A percentile compares a stretch with the other conserved stretches of the same genome.
These are phyloP conservation scores for Andricus quercusramuli DNA, from an alignment of 2,888 invertebrate species.

Conservation along the genomic window DNA sequence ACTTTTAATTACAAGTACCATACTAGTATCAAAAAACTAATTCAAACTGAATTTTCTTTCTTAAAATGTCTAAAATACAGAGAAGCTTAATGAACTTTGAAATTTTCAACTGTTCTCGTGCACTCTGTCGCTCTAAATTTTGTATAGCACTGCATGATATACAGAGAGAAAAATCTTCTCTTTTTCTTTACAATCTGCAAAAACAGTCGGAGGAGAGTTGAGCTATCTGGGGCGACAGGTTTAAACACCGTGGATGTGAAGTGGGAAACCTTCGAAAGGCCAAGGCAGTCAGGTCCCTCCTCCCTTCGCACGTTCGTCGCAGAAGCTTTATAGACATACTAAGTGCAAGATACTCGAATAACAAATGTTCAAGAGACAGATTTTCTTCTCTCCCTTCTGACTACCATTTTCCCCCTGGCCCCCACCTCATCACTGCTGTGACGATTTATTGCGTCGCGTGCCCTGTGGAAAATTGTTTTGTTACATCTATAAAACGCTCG, in stretches of 20 bases:
- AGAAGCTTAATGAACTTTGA: neutral
- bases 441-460: conserved; percentile 63
- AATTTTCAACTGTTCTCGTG: neutral
- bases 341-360: conserved; percentile 60
- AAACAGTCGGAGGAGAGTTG: conserved; percentile 24
- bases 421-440: conserved; percentile 44
- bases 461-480: conserved; percentile 66
- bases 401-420: conserved; percentile 38
- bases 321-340: conserved; percentile 61
- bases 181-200: conserved; percentile 25
- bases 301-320: neutral
- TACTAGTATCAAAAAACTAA: too few relatives aligned
- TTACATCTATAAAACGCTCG: conserved; percentile 58
- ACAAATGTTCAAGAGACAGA: conserved; percentile 61
- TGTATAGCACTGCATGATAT: neutral
- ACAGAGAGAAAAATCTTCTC: neutral
- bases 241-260: conserved; percentile 40
- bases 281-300: neutral
- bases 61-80: neutral
- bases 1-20: too few relatives aligned
- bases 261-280: conserved; percentile 25
- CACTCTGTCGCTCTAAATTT: neutral
- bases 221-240: conserved; percentile 39
- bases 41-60: too few relatives aligned
- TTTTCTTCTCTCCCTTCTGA: conserved; percentile 51